Conservation (phyloP, 2,113 vertebrate genomes). For the Antechinus stuartii region DNA sequence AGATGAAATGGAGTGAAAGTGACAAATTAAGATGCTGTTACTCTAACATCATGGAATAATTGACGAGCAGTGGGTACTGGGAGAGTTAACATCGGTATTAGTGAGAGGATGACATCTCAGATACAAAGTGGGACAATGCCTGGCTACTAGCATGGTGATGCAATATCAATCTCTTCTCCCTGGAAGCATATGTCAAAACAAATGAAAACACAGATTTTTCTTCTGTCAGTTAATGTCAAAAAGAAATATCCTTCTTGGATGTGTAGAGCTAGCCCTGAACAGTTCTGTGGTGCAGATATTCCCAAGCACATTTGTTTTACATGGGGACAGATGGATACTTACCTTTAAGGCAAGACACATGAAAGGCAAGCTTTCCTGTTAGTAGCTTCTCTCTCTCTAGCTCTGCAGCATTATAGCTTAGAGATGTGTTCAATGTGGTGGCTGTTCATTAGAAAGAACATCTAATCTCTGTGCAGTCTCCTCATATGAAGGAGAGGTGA, state of each 20-base stretch:
- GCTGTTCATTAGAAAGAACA: background rate
- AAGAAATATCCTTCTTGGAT: background rate
- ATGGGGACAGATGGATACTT: background rate
- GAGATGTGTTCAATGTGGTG: background rate
- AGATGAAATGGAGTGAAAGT: background rate
- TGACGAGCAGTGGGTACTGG: background rate
- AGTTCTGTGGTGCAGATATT: background rate
- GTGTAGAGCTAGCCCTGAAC: background rate
- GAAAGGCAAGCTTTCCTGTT: background rate
- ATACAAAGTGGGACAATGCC: background rate
- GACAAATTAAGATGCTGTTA: background rate
- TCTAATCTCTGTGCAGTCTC: background rate
- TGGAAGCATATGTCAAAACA: background rate
- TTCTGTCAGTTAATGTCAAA: background rate
- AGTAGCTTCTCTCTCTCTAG: background rate
- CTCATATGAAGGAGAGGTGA: too few relatives aligned
- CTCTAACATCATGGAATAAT: background rate
- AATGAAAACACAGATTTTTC: background rate
- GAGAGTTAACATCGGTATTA: background rate
- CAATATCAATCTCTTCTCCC: background rate
- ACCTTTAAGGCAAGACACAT: background rate
- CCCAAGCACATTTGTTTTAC: background rate
- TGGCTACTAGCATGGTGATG: background rate
- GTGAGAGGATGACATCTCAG: background rate
- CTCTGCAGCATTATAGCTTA: background rate